Conservation (phyloP, 2,113 vertebrate genomes). For the Hemiscyllium ocellatum region DNA sequence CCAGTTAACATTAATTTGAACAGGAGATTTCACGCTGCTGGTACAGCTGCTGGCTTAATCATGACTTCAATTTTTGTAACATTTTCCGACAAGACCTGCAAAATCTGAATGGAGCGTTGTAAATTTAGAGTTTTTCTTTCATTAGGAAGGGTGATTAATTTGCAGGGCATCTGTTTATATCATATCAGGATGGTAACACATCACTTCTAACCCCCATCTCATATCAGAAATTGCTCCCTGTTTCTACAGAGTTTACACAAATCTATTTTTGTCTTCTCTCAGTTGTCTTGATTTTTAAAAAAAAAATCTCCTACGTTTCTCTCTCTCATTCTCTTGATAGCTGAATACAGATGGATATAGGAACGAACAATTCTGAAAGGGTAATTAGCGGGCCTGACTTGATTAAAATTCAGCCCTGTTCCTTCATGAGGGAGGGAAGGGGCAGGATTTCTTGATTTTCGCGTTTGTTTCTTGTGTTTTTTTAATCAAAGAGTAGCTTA, state of each 20-base stretch:
- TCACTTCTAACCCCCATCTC: background rate
- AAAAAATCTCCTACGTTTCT: background rate
- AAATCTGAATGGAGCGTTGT: background rate
- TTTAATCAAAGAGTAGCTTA: background rate
- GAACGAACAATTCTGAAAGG: background rate
- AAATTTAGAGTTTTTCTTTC: background rate
- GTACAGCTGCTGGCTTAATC: background rate
- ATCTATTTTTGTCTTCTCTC: background rate
- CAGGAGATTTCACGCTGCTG: background rate
- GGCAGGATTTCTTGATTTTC: background rate
- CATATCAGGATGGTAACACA: background rate
- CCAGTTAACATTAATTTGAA: background rate
- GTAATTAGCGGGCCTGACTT: background rate
- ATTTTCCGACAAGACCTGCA: background rate
- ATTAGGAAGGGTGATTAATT: background rate
- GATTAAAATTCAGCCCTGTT: slow-evolving; percentile 15
- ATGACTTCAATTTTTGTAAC: background rate
- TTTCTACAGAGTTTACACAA: background rate
- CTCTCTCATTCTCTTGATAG: background rate
- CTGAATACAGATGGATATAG: background rate
- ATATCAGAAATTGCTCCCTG: background rate
- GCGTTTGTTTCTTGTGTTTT: background rate
- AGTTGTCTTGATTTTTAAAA: background rate
- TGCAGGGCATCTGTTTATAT: background rate
- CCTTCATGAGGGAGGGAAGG: background rate